A percentile compares a stretch with the other conserved stretches of the same genome.
Conservation (phyloP, 2,113 vertebrate genomes). For the Albula glossodonta region DNA sequence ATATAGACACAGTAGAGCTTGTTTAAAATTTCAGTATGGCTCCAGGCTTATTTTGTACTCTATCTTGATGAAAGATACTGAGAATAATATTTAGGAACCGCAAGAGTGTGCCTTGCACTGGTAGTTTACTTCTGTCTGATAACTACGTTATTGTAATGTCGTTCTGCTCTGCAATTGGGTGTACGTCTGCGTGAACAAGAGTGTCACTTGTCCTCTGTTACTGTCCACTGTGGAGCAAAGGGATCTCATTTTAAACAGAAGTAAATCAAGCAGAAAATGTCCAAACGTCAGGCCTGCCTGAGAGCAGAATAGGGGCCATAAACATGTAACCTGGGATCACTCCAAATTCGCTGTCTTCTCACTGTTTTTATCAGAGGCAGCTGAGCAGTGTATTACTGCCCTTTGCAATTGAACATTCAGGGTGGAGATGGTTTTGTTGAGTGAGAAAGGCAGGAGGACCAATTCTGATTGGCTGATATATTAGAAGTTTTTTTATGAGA, state of each 20-base stretch:
- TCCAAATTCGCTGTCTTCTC: not conserved
- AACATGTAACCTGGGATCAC: not conserved
- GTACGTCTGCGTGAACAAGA: not conserved
- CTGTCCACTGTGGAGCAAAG: no score
- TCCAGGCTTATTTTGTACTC: not conserved
- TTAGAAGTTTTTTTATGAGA: not conserved
- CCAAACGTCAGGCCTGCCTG: not conserved
- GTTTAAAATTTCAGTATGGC: conserved; percentile 31
- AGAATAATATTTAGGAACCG: not conserved
- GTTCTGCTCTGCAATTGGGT: not conserved
- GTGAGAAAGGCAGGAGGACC: no score
- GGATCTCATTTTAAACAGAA: not conserved
- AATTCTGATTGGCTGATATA: not conserved
- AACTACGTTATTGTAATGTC: not conserved
- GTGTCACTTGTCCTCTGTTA: no score
- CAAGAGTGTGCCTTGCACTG: not conserved
- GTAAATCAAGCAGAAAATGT: not conserved
- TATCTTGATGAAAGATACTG: not conserved
- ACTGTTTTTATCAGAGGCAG: not conserved
- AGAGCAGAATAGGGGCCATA: not conserved
- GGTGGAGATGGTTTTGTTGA: not conserved
- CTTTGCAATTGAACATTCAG: conserved; percentile 44
- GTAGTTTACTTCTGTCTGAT: not conserved
- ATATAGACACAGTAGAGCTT: not conserved
- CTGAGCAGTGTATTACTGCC: conserved; percentile 23